These are phyloP conservation scores for Agrypnia vestita DNA, from an alignment of 1,140 invertebrate species.

Conservation along the genomic window DNA sequence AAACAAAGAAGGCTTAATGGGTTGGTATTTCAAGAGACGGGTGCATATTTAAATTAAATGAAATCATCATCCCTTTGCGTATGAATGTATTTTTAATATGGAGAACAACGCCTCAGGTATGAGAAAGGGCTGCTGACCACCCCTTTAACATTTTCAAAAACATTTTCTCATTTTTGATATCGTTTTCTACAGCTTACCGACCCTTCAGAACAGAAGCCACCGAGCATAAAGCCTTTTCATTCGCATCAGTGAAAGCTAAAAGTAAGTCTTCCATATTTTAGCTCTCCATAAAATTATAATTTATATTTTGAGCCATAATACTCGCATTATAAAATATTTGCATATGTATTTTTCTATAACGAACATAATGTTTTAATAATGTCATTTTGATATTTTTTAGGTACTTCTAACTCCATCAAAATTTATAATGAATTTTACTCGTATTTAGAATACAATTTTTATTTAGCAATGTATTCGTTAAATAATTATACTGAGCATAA, in stretches of 20 bases:
- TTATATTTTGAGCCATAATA: no score
- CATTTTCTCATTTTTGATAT: slow-evolving; percentile 51
- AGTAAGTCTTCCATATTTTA: slow-evolving; percentile 7
- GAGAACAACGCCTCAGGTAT: slow-evolving; percentile 50
- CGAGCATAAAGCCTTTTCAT: slow-evolving; percentile 44
- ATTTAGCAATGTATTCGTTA: no score
- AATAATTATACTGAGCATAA: no score
- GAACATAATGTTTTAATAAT: no score
- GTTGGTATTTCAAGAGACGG: slow-evolving; percentile 11
- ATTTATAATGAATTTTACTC: no score
- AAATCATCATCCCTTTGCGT: slow-evolving; percentile 46
- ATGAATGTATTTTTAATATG: slow-evolving; percentile 56
- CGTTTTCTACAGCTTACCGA: slow-evolving; percentile 36
- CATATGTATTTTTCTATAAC: no score
- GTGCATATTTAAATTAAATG: slow-evolving; percentile 43
- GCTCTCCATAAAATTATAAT: no score
- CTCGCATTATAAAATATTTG: no score
- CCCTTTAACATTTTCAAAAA: slow-evolving; percentile 28
- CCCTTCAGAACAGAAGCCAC: slow-evolving; percentile 17
- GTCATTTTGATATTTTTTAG: no score
- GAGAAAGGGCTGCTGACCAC: slow-evolving; percentile 35
- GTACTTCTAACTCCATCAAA: no score
- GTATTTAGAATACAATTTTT: no score
- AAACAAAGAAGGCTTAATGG: not conserved
- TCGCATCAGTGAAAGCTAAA: slow-evolving; percentile 21